These are phyloP conservation scores for Rhagoletis pomonella DNA, from an alignment of 1,140 invertebrate species.

Conservation along the genomic window DNA sequence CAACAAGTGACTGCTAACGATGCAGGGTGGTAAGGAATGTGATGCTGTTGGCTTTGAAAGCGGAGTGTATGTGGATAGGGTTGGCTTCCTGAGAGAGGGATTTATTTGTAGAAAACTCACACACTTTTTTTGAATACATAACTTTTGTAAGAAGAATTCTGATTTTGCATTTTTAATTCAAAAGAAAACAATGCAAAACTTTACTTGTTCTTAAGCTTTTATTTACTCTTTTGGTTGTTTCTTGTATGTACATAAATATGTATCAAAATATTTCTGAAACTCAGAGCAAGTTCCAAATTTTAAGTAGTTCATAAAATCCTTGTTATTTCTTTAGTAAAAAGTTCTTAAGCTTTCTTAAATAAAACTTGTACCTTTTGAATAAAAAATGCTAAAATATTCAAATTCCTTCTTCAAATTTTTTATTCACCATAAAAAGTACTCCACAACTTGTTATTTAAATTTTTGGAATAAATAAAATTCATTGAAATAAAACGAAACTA, in stretches of 20 bases:
- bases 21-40: not conserved
- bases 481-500: too few relatives aligned
- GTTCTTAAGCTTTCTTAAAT: too few relatives aligned
- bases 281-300: not conserved
- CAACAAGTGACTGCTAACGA: conserved; percentile 42
- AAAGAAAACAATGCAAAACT: not conserved
- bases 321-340: not conserved
- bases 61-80: too few relatives aligned
- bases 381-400: too few relatives aligned
- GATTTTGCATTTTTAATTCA: not conserved
- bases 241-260: too few relatives aligned
- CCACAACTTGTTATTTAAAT: too few relatives aligned
- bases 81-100: not conserved
- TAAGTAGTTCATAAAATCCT: not conserved
- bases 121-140: not conserved
- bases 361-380: too few relatives aligned
- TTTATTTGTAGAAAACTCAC: not conserved
- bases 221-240: too few relatives aligned
- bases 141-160: too few relatives aligned
- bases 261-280: not conserved
- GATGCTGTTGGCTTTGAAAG: not conserved
- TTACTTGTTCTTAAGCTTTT: not conserved
- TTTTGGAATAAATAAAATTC: too few relatives aligned
- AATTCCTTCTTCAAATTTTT: too few relatives aligned
- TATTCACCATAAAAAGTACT: too few relatives aligned